A percentile compares a stretch with the other conserved stretches of the same genome.
Evolutionary conservation across 2,888 invertebrate genomes (phyloP).

Genomic region (Cremastinae sp.): DNA sequence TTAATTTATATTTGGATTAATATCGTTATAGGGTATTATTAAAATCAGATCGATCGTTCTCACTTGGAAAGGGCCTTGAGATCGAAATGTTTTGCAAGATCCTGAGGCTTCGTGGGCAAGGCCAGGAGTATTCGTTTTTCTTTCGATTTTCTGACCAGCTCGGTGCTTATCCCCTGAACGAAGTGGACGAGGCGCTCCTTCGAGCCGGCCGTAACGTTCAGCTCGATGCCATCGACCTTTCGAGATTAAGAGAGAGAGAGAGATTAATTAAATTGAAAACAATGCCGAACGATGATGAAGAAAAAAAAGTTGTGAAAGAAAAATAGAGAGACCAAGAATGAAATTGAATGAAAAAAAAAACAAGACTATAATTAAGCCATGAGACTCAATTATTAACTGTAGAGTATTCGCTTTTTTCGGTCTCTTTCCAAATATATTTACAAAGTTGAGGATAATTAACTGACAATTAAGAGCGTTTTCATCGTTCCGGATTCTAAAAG

Average conservation of each 20-base stretch:
- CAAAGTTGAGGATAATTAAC: neutral
- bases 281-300: no score
- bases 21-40: no score
- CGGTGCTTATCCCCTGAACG: slow-evolving; percentile 78
- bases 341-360: no score
- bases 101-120: slow-evolving; percentile 85
- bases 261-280: slow-evolving; percentile 39
- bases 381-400: no score
- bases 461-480: slow-evolving; percentile 7
- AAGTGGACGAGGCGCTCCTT: slow-evolving; percentile 81
- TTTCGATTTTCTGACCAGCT: slow-evolving; percentile 80
- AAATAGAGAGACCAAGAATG: slow-evolving; percentile 13
- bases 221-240: slow-evolving; percentile 83
- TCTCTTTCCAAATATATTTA: slow-evolving; percentile 20
- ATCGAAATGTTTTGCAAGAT: slow-evolving; percentile 87
- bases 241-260: slow-evolving; percentile 6
- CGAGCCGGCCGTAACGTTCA: slow-evolving; percentile 82
- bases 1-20: no score
- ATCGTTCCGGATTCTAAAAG: slow-evolving; percentile 20
- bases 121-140: slow-evolving; percentile 83
- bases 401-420: no score
- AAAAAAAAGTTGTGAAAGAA: no score
- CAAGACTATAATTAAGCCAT: no score
- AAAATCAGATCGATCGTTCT: slow-evolving; percentile 58
- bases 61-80: slow-evolving; percentile 85